Evolutionary conservation across 2,888 invertebrate species (phyloP).

Genomic region (Temnothorax unifasciatus): DNA sequence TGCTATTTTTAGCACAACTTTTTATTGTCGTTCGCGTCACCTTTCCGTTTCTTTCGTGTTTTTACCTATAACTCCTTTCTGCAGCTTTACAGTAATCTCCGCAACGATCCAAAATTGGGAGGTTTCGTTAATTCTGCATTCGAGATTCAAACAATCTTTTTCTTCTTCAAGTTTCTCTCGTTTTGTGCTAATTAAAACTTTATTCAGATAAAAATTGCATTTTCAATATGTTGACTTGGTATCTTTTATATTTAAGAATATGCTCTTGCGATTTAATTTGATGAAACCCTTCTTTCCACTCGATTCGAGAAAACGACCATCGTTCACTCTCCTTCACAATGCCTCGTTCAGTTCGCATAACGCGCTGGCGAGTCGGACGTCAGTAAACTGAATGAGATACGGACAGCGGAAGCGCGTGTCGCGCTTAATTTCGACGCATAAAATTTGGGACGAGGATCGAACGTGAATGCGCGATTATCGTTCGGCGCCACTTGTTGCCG

Average conservation of each 20-base stretch:
- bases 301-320: constrained; percentile 1
- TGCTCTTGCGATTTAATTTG: background rate
- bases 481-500: constrained; percentile 71
- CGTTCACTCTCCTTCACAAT: constrained; percentile 4
- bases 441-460: constrained; percentile 28
- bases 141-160: background rate
- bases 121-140: background rate
- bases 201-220: background rate
- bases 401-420: constrained; percentile 25
- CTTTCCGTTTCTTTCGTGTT: constrained; percentile 31
- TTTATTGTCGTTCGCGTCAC: constrained; percentile 71
- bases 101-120: background rate
- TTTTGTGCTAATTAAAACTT: background rate
- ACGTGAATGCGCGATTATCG: constrained; percentile 47
- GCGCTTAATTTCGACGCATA: constrained; percentile 26
- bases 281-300: background rate
- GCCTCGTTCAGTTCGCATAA: constrained; percentile 28
- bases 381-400: constrained; percentile 11
- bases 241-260: background rate
- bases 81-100: background rate
- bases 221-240: background rate
- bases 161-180: background rate
- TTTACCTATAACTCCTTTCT: background rate
- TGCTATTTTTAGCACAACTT: constrained; percentile 81
- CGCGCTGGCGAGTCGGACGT: constrained; percentile 6